A percentile compares a stretch with the other conserved stretches of the same genome.
Conservation (phyloP, 2,888 invertebrate genomes). For the Drosophila villosipedis region DNA sequence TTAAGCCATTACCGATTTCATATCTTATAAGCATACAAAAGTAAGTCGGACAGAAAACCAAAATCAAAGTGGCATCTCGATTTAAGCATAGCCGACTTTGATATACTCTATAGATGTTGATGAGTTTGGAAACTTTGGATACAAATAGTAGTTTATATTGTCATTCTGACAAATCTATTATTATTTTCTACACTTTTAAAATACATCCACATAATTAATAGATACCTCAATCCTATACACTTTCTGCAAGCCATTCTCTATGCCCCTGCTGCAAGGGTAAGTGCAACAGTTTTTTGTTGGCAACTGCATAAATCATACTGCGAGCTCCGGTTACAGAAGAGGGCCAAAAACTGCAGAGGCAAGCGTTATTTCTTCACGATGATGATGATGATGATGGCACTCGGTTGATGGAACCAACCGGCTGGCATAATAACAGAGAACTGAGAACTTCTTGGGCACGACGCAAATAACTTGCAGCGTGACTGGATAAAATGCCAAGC, state of each 20-base stretch:
- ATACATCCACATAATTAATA: neutral
- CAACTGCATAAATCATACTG: conserved; percentile 73
- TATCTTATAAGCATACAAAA: conserved; percentile 39
- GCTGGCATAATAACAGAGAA: conserved; percentile 78
- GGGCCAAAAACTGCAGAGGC: conserved; percentile 54
- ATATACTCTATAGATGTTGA: conserved; percentile 1
- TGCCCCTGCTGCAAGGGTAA: conserved; percentile 24
- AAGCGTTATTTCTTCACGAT: conserved; percentile 33
- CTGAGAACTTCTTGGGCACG: conserved; percentile 52
- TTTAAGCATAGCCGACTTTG: neutral
- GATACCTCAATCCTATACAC: neutral
- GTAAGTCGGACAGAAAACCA: conserved; percentile 37
- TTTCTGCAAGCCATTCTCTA: neutral
- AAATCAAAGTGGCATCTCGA: neutral
- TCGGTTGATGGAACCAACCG: conserved; percentile 74
- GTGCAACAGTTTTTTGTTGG: conserved; percentile 50
- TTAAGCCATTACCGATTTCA: conserved; percentile 38
- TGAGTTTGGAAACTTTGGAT: neutral
- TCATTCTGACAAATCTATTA: neutral
- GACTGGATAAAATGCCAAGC: conserved; percentile 77
- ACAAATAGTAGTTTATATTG: neutral
- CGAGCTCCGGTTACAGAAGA: conserved; percentile 60
- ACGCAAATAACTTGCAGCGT: conserved; percentile 80
- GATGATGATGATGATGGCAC: conserved; percentile 28
- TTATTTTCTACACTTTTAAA: neutral